phyloP scores from a whole-genome alignment of 1,140 invertebrate genomes.

The Centruroides vittatus region DNA sequence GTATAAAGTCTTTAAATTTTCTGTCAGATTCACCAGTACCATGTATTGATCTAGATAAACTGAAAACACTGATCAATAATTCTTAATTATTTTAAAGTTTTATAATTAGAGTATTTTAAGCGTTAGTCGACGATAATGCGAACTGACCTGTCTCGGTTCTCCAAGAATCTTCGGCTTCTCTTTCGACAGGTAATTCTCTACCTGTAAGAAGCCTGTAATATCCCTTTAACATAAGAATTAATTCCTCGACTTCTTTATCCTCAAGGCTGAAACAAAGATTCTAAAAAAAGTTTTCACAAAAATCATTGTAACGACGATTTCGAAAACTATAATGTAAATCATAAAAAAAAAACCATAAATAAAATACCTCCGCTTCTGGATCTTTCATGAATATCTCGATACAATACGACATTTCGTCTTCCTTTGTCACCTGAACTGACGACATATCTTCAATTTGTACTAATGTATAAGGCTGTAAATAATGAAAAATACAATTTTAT shows the following conservation, averaged over 20 bases:
- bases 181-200: slow-evolving; percentile 33
- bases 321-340: no score
- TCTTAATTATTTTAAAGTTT: no score
- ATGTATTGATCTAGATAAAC: no score
- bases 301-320: no score
- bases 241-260: slow-evolving; percentile 66
- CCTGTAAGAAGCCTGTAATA: slow-evolving; percentile 52
- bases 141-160: slow-evolving; percentile 44
- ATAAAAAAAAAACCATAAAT: no score
- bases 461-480: slow-evolving; percentile 50
- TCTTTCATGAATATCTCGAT: slow-evolving; percentile 33
- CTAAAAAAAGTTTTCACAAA: slow-evolving; percentile 23
- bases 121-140: neutral
- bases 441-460: slow-evolving; percentile 64
- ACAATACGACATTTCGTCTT: slow-evolving; percentile 50
- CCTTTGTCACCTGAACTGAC: slow-evolving; percentile 49
- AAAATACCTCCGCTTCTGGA: slow-evolving; percentile 35
- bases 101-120: neutral
- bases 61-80: no score
- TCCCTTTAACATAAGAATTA: slow-evolving; percentile 61
- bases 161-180: slow-evolving; percentile 33
- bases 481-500: slow-evolving; percentile 19
- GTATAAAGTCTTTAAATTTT: no score
- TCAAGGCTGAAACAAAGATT: slow-evolving; percentile 57
- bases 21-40: no score